phyloP scores from a whole-genome alignment of 2,797 vertebrate genomes.

The Pseudopleuronectes americanus region DNA sequence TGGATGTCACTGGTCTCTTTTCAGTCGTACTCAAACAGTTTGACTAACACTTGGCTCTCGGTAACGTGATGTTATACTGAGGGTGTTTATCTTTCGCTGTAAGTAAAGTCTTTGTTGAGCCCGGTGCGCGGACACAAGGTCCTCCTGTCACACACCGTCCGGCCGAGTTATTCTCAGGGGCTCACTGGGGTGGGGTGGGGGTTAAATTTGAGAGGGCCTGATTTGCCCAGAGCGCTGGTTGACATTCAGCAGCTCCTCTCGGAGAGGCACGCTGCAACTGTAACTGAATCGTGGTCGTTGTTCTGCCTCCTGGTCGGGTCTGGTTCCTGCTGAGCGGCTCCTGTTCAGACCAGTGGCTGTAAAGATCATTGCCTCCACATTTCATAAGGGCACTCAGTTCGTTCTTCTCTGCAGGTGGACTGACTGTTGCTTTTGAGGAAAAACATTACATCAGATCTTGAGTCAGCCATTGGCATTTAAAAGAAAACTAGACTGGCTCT shows the following conservation, averaged over 20 bases:
- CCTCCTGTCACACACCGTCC: slow-evolving; percentile 45
- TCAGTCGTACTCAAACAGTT: slow-evolving; percentile 30
- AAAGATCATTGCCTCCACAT: not conserved
- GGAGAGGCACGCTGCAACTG: slow-evolving; percentile 24
- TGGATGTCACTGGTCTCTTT: slow-evolving; percentile 23
- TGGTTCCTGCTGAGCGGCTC: slow-evolving; percentile 1
- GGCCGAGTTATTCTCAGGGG: slow-evolving; percentile 70
- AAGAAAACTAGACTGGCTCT: not conserved
- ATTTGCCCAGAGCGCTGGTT: slow-evolving; percentile 53
- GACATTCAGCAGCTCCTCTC: slow-evolving; percentile 56
- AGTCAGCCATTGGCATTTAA: not conserved
- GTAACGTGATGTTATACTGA: slow-evolving; percentile 51
- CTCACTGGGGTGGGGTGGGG: slow-evolving; percentile 31
- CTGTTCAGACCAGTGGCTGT: slow-evolving; percentile 4
- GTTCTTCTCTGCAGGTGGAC: not conserved
- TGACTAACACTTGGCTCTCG: slow-evolving; percentile 26
- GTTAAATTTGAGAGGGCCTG: slow-evolving; percentile 65
- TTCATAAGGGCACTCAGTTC: not conserved
- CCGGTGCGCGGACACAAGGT: slow-evolving; percentile 52
- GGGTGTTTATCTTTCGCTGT: slow-evolving; percentile 55
- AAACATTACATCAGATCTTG: not conserved
- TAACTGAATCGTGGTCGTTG: slow-evolving; percentile 50
- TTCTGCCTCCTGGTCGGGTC: slow-evolving; percentile 31
- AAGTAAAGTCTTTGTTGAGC: slow-evolving; percentile 52
- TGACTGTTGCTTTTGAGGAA: not conserved